Conservation (phyloP, 2,888 invertebrate species). For the Dicycla oo region DNA sequence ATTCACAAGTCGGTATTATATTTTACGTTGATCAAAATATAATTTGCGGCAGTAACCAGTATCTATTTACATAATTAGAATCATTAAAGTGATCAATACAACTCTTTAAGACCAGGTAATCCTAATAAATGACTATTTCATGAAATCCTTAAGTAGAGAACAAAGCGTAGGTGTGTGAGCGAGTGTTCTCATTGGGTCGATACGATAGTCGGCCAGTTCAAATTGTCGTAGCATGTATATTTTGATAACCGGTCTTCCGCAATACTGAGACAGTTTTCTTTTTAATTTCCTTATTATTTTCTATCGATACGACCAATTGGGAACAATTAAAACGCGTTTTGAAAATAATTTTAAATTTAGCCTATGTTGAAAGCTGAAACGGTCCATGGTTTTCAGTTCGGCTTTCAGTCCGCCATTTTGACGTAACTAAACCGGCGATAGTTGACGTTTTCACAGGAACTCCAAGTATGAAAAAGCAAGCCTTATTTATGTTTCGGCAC, state of each 20-base stretch:
- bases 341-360: too few relatives aligned
- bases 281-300: neutral
- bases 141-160: too few relatives aligned
- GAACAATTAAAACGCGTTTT: neutral
- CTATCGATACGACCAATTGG: neutral
- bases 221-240: neutral
- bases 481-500: conserved; percentile 3
- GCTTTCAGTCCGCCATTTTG: conserved; percentile 23
- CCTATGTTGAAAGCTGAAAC: conserved; percentile 14
- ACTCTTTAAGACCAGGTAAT: too few relatives aligned
- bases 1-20: too few relatives aligned
- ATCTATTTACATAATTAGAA: too few relatives aligned
- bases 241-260: neutral
- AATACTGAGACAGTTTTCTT: neutral
- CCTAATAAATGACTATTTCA: too few relatives aligned
- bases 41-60: too few relatives aligned
- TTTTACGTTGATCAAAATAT: too few relatives aligned
- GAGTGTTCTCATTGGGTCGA: neutral
- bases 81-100: too few relatives aligned
- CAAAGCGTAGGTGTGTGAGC: neutral
- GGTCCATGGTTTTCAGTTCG: neutral
- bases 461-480: neutral
- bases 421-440: conserved; percentile 11
- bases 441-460: conserved; percentile 12
- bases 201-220: neutral